Percentiles rank a stretch among this genome's conserved stretches.
Evolutionary conservation across 2,113 vertebrate genomes (phyloP).

Genomic region (Mesoclemmys tuberculata): DNA sequence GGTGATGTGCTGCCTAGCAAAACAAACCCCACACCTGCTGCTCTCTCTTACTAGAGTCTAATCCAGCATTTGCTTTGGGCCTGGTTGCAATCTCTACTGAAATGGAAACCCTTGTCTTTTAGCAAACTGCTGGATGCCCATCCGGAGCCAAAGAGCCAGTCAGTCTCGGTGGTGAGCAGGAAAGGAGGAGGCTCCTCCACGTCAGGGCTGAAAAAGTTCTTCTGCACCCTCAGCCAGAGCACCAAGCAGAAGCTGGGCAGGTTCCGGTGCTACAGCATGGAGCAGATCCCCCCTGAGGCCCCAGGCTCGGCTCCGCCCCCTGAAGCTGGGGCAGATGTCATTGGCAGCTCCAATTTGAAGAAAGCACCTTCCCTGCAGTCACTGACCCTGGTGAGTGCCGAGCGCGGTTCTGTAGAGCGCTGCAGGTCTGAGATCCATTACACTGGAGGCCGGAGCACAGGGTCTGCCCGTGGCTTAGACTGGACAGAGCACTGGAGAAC

Average conservation of each 20-base stretch:
- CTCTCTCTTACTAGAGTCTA: not conserved
- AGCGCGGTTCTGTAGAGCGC: not conserved
- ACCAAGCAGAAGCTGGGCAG: conserved; percentile 84
- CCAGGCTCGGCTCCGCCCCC: not conserved
- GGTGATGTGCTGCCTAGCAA: not conserved
- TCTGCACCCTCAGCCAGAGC: conserved; percentile 84
- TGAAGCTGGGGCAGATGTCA: conserved; percentile 60
- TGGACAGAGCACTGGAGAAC: not conserved
- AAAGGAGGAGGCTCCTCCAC: conserved; percentile 57
- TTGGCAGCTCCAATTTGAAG: conserved; percentile 73
- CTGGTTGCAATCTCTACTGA: not conserved
- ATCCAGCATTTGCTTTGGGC: not conserved
- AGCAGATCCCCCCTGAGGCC: conserved; percentile 68
- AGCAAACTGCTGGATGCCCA: conserved; percentile 9
- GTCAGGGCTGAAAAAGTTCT: conserved; percentile 81
- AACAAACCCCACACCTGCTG: not conserved
- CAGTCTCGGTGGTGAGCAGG: not conserved
- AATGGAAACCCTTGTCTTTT: conserved; percentile 5
- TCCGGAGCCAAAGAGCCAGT: not conserved
- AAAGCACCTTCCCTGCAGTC: conserved; percentile 90
- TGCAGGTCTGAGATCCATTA: not conserved
- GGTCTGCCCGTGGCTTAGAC: not conserved
- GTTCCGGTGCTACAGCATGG: conserved; percentile 85
- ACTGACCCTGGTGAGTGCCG: conserved; percentile 85
- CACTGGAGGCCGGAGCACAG: not conserved